These are phyloP conservation scores for Micromussa lordhowensis DNA, from an alignment of 92 coral and sea anemone species.

Conservation along the genomic window DNA sequence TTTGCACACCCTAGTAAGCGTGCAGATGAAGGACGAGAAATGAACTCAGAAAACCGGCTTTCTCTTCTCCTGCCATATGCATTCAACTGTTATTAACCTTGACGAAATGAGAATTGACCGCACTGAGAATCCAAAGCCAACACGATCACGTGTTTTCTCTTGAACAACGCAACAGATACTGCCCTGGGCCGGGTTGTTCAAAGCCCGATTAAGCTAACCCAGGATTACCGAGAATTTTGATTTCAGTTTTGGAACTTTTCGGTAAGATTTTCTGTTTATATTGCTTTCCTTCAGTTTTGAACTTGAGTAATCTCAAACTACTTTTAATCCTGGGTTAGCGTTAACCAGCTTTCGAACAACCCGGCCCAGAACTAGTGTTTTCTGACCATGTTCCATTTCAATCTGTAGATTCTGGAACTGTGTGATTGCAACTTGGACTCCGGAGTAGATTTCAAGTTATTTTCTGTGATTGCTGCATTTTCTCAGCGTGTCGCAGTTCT, in stretches of 20 bases:
- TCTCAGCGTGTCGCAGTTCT: constrained; percentile 92
- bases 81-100: too few relatives aligned
- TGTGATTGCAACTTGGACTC: constrained; percentile 92
- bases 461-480: constrained; percentile 94
- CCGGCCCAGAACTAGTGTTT: not conserved
- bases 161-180: not conserved
- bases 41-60: not conserved
- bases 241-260: too few relatives aligned
- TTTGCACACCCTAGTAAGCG: not conserved
- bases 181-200: too few relatives aligned
- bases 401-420: constrained; percentile 76
- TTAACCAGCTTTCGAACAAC: too few relatives aligned
- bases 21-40: not conserved
- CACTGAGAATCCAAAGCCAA: not conserved
- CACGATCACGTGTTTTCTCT: not conserved
- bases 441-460: constrained; percentile 91
- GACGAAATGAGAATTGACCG: not conserved
- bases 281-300: too few relatives aligned
- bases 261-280: too few relatives aligned
- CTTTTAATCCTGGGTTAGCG: too few relatives aligned
- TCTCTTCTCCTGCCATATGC: too few relatives aligned
- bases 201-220: too few relatives aligned
- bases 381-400: not conserved
- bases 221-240: too few relatives aligned
- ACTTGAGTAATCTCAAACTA: too few relatives aligned